Evolutionary conservation across 2,888 invertebrate species (phyloP), one percentile per base, ranked within the genome.

Genomic region (Shargacucullia verbasci): DNA sequence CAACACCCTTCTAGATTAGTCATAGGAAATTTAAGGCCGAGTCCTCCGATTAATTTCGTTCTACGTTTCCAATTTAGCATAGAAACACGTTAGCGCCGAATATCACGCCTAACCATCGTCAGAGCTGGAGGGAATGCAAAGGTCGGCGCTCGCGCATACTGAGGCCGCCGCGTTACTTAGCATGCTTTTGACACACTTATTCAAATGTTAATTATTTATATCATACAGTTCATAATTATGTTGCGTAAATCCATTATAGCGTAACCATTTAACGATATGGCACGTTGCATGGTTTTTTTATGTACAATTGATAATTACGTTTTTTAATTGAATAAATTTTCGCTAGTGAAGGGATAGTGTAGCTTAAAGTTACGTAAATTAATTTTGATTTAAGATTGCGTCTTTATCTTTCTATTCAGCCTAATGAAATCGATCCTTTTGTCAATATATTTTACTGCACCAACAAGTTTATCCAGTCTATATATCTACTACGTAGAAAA

Each of bases 231-330:
- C 25, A 68, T 68, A 70, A 67, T 67, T 52, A 57, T 29, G 44
- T 74, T 74, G 56, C 74, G 63, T 57, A 74, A 66, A 66, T 44
- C 44, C 29, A 65, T 59, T 65, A 59, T 40, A 47, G n/a, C 35
- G 41, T 44, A 54, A 47, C 55, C 35, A 56, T 59, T 53, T 54
- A 53, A 20, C 12, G 10, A 46, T 57, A 63, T 63, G 56, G 57
- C 48, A 55, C 38, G 39, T 33, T 45, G 37, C 20, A 35, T 14
- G 44, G 40, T 38, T 56, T 53, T 46, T 41, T 40, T 15, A 37
- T 49, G 43, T 46, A 34, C 43, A 60, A 50, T 54, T 43, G 25
- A 15, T 46, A 39, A 49, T 47, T 48, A 14, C 10, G 2, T 35
- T 47, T 14, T 41, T 13, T 9, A 37, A 15, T 58, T 29, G 34